phyloP scores from a whole-genome alignment of 1,140 invertebrate species.

The Oreohelix idahoensis region DNA sequence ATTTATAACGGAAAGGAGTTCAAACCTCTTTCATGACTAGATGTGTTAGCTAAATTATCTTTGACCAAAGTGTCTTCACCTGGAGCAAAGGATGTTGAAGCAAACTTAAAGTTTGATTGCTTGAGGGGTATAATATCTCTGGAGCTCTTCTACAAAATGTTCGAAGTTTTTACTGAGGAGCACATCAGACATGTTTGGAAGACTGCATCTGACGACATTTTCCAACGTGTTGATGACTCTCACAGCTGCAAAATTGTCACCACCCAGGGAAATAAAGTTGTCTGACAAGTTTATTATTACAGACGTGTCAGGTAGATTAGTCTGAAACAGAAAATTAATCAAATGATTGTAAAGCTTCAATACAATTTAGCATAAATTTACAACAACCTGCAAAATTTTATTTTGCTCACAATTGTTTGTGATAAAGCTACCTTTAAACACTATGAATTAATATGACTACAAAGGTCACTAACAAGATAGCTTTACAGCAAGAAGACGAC shows the following conservation, averaged over 20 bases:
- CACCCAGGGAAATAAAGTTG: constrained; percentile 71
- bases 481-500: no score
- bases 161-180: constrained; percentile 63
- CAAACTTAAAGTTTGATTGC: neutral
- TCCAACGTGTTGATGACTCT: constrained; percentile 66
- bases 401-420: no score
- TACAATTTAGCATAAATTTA: no score
- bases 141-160: constrained; percentile 23
- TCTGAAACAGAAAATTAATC: constrained; percentile 14
- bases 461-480: no score
- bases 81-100: no score
- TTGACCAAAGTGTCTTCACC: neutral
- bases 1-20: no score
- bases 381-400: no score
- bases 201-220: constrained; percentile 40
- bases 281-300: constrained; percentile 16
- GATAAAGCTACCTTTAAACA: no score
- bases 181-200: constrained; percentile 62
- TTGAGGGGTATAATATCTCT: neutral
- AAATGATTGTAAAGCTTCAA: neutral
- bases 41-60: neutral
- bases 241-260: constrained; percentile 73
- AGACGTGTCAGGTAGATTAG: neutral
- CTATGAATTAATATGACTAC: no score
- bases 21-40: no score